Conservation (phyloP, 1,140 invertebrate genomes). For the Heliconius eleuchia region DNA sequence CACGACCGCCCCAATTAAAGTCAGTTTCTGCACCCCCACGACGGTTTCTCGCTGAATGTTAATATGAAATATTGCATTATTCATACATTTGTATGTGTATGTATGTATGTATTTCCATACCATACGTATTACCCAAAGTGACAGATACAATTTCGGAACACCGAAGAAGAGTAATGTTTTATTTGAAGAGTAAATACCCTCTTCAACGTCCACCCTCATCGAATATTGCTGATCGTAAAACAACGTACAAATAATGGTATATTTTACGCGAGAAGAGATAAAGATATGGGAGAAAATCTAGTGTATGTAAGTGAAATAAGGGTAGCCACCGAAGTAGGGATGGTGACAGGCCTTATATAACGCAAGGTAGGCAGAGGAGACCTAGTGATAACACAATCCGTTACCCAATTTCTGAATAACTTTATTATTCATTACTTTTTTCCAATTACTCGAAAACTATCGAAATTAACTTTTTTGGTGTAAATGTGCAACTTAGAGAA, state of each 20-base stretch:
- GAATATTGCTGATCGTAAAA: conserved; percentile 15
- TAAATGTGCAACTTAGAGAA: too few species aligned
- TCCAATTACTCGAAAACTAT: too few species aligned
- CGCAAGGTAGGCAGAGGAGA: too few species aligned
- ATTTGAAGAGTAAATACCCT: neutral
- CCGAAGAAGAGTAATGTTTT: neutral
- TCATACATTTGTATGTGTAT: neutral
- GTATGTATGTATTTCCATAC: neutral
- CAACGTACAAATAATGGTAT: neutral
- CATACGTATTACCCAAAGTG: neutral
- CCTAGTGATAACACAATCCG: too few species aligned
- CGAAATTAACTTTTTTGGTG: too few species aligned
- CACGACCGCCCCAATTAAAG: too few species aligned
- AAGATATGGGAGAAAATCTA: conserved; percentile 5
- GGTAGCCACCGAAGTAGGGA: neutral
- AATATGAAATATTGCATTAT: neutral
- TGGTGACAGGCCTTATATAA: neutral
- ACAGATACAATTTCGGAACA: conserved; percentile 5
- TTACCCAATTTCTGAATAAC: too few species aligned
- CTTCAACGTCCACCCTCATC: conserved; percentile 11
- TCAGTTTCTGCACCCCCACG: too few species aligned
- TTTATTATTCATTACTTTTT: too few species aligned
- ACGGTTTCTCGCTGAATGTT: neutral
- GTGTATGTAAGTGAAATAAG: neutral
- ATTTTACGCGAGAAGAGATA: conserved; percentile 1